Evolutionary conservation across 2,888 invertebrate genomes (phyloP).

Genomic region (Xylocampa areola): DNA sequence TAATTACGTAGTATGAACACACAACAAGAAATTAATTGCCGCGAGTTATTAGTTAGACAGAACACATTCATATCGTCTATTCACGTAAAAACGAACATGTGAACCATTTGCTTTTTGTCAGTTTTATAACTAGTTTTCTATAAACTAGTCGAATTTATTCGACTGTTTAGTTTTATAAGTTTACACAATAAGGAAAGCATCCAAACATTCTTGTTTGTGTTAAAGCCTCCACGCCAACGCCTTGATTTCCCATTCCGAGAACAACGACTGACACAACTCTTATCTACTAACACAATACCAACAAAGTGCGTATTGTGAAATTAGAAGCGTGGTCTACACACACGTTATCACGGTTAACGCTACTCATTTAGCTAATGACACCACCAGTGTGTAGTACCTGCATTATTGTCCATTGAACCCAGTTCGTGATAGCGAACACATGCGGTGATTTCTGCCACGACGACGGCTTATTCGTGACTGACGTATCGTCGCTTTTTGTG

Average conservation of each 20-base stretch:
- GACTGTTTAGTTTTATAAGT: slow-evolving; percentile 6
- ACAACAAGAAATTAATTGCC: slow-evolving; percentile 8
- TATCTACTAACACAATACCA: slow-evolving; percentile 23
- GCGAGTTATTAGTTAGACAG: slow-evolving; percentile 8
- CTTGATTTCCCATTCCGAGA: background rate
- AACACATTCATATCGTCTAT: slow-evolving; percentile 31
- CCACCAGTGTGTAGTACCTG: slow-evolving; percentile 46
- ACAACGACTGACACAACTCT: slow-evolving; percentile 4
- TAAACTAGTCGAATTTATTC: slow-evolving; percentile 27
- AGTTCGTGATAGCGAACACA: slow-evolving; percentile 61
- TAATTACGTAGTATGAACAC: background rate
- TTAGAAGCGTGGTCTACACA: slow-evolving; percentile 26
- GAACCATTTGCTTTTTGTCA: slow-evolving; percentile 1
- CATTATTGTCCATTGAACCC: slow-evolving; percentile 71
- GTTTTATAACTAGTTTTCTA: slow-evolving; percentile 23
- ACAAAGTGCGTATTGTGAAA: slow-evolving; percentile 44
- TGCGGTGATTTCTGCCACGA: slow-evolving; percentile 59
- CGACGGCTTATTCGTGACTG: slow-evolving; percentile 66
- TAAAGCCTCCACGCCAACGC: background rate
- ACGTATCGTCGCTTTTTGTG: slow-evolving; percentile 61
- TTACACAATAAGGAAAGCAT: slow-evolving; percentile 7
- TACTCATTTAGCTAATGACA: slow-evolving; percentile 57
- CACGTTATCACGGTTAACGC: slow-evolving; percentile 41
- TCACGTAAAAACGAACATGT: slow-evolving; percentile 5
- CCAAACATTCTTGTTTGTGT: slow-evolving; percentile 4